Percentiles rank a stretch among this genome's conserved stretches.
phyloP scores from a whole-genome alignment of 1,140 invertebrate species.

The Trichonephila clavata region DNA sequence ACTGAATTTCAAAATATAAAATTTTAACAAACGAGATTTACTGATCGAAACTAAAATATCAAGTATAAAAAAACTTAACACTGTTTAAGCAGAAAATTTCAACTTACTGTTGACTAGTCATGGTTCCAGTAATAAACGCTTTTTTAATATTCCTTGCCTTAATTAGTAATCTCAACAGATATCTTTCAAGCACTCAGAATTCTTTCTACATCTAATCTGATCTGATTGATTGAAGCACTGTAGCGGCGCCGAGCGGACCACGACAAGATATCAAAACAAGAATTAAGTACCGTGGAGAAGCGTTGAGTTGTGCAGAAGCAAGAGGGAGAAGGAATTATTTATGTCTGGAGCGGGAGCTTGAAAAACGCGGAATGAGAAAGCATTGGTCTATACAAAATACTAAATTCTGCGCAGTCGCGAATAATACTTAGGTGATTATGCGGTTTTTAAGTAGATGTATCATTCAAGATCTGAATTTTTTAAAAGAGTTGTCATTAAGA shows the following conservation, averaged over 20 bases:
- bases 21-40: too few relatives aligned
- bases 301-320: constrained; percentile 7
- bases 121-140: neutral
- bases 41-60: too few relatives aligned
- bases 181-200: neutral
- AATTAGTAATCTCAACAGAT: neutral
- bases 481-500: too few relatives aligned
- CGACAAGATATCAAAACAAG: neutral
- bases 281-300: neutral
- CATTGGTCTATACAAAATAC: too few relatives aligned
- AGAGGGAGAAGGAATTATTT: neutral
- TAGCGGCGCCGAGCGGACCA: neutral
- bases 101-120: constrained; percentile 10
- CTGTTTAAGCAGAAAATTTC: neutral
- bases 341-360: neutral
- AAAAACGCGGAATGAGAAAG: neutral
- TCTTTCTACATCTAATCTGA: neutral
- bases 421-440: neutral
- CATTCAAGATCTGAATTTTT: too few relatives aligned
- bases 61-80: too few relatives aligned
- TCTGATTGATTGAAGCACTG: neutral
- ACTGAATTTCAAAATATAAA: too few relatives aligned
- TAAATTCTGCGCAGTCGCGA: neutral
- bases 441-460: too few relatives aligned
- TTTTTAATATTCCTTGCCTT: neutral